Evolutionary conservation across 2,888 invertebrate genomes (phyloP).

Genomic region (Euspilapteryx auroguttella): DNA sequence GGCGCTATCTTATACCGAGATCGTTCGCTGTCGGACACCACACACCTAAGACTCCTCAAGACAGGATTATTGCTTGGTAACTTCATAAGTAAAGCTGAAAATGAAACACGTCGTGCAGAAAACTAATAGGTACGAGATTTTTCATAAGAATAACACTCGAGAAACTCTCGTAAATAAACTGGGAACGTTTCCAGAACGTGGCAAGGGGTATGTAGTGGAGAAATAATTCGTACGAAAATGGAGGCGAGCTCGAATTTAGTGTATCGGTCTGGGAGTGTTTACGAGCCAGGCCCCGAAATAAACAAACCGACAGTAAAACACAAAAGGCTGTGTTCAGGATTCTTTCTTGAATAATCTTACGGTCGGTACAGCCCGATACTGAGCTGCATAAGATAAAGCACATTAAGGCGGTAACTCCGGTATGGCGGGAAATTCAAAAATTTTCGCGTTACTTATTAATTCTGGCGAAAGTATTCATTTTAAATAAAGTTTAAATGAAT

Average conservation of each 20-base stretch:
- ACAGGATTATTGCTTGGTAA: constrained; percentile 17
- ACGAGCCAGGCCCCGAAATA: constrained; percentile 47
- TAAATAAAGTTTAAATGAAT: too few species aligned
- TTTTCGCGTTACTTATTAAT: too few species aligned
- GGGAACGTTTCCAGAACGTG: not conserved
- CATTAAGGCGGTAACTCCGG: too few species aligned
- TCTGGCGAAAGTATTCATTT: too few species aligned
- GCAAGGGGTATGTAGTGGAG: constrained; percentile 15
- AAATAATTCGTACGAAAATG: constrained; percentile 31
- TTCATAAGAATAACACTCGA: too few species aligned
- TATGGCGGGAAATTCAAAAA: too few species aligned
- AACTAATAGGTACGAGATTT: too few species aligned
- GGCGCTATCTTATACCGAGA: constrained; percentile 24
- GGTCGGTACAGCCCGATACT: too few species aligned
- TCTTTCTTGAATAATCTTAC: too few species aligned
- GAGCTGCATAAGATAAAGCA: too few species aligned
- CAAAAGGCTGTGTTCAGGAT: constrained; percentile 38
- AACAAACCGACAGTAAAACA: constrained; percentile 46
- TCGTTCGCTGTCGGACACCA: constrained; percentile 26
- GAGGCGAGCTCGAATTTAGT: constrained; percentile 44
- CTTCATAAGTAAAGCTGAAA: constrained; percentile 20
- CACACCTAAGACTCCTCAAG: not conserved
- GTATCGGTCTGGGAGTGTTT: constrained; percentile 45
- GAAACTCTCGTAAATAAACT: too few species aligned
- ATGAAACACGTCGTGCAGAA: constrained; percentile 16